A percentile compares a stretch with the other conserved stretches of the same genome.
These are phyloP conservation scores for Mercenaria mercenaria DNA, from an alignment of 1,140 invertebrate genomes.

Conservation along the genomic window DNA sequence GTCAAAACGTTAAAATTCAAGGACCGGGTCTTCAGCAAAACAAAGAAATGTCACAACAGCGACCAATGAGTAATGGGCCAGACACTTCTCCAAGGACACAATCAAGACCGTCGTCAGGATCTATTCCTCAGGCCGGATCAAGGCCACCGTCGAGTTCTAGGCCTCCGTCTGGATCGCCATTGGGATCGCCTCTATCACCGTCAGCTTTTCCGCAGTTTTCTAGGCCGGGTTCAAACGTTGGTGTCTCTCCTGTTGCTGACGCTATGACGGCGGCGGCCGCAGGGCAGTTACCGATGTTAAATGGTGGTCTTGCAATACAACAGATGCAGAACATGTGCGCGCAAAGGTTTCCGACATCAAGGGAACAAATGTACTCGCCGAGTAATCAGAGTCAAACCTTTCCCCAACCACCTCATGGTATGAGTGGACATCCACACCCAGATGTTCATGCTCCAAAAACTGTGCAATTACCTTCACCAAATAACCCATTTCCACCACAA, in stretches of 20 bases:
- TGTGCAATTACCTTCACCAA: neutral
- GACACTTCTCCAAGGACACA: conserved; percentile 41
- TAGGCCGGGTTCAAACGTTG: neutral
- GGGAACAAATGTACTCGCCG: neutral
- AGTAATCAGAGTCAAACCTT: neutral
- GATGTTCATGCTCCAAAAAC: neutral
- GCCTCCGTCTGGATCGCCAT: conserved; percentile 53
- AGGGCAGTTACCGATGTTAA: neutral
- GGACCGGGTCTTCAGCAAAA: neutral
- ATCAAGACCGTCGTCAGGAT: conserved; percentile 22
- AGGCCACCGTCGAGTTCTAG: conserved; percentile 35
- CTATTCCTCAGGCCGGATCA: neutral
- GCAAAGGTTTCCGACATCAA: conserved; percentile 12
- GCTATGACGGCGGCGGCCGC: neutral
- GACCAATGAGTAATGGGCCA: conserved; percentile 5
- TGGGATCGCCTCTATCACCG: conserved; percentile 30
- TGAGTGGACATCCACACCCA: neutral
- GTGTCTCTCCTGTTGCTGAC: neutral
- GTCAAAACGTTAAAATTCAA: neutral
- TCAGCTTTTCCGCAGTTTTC: neutral
- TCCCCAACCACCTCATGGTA: neutral
- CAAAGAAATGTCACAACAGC: neutral
- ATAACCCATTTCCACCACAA: neutral
- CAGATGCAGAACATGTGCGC: conserved; percentile 45
- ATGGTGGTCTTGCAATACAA: conserved; percentile 36